Evolutionary conservation across 2,113 vertebrate species (phyloP).

Genomic region (Chamaetylas fuelleborni): DNA sequence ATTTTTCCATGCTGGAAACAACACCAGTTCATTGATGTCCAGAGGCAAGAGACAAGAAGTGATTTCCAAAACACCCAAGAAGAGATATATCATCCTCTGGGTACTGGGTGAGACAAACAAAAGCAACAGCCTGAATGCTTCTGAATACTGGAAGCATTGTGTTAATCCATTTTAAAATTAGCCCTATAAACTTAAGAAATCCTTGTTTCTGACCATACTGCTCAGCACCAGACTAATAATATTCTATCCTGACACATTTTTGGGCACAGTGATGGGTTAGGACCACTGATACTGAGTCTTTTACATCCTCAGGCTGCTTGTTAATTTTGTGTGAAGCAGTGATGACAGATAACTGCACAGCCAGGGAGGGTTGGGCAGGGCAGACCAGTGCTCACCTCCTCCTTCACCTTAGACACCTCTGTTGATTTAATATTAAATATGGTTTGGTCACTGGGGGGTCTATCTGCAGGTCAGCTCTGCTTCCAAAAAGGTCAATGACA

Average conservation of each 20-base stretch:
- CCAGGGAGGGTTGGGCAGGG: too few species aligned
- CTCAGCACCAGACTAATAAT: neutral
- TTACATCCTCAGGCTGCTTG: neutral
- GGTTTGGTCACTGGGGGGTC: neutral
- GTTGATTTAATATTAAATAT: neutral
- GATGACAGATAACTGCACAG: neutral
- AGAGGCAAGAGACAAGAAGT: neutral
- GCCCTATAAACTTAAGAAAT: neutral
- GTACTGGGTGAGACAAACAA: neutral
- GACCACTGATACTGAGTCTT: accelerated
- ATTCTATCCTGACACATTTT: neutral
- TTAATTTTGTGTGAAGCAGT: neutral
- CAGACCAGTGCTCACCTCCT: neutral
- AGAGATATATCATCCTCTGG: neutral
- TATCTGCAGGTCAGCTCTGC: neutral
- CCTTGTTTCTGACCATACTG: neutral
- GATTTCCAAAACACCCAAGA: neutral
- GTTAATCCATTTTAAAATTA: neutral
- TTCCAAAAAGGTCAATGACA: neutral
- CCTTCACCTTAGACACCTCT: neutral
- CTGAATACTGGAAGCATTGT: neutral
- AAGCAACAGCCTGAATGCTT: neutral
- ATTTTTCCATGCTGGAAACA: neutral
- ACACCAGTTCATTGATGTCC: neutral
- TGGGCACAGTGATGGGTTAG: neutral